Conservation (phyloP, 2,797 vertebrate genomes). For the Chelidonichthys spinosus region DNA sequence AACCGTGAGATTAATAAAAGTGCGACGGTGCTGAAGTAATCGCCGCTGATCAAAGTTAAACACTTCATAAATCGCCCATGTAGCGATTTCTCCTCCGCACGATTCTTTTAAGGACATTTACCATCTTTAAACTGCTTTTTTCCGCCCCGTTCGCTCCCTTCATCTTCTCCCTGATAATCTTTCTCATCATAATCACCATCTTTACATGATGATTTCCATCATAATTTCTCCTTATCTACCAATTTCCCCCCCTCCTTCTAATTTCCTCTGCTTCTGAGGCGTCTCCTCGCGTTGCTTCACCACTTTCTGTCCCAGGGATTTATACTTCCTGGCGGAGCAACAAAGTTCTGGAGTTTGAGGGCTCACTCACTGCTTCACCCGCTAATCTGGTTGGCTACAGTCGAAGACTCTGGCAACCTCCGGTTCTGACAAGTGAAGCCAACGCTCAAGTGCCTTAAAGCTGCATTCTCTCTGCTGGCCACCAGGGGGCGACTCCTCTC, state of each 20-base stretch:
- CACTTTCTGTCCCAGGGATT: constrained; percentile 32
- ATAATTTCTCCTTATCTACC: constrained; percentile 33
- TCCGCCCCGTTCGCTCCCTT: constrained; percentile 20
- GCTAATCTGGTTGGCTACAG: constrained; percentile 52
- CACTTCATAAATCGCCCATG: constrained; percentile 15
- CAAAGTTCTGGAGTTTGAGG: constrained; percentile 45
- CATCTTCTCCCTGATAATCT: constrained; percentile 50
- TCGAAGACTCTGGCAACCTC: not conserved
- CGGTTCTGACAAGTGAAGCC: too few species aligned
- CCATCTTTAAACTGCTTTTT: constrained; percentile 30
- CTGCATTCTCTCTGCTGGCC: too few species aligned
- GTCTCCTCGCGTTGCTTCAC: constrained; percentile 8
- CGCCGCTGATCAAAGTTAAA: constrained; percentile 22
- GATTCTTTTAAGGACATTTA: constrained; percentile 14
- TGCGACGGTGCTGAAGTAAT: not conserved
- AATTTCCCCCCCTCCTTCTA: not conserved
- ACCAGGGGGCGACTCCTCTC: too few species aligned
- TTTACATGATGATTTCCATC: constrained; percentile 33
- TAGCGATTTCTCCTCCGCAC: constrained; percentile 17
- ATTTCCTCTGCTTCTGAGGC: not conserved
- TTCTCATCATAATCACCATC: constrained; percentile 52
- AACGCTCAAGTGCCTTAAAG: too few species aligned
- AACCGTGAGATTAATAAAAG: not conserved
- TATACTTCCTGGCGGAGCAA: constrained; percentile 44
- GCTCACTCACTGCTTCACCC: not conserved